Evolutionary conservation across 2,888 invertebrate species (phyloP).

Genomic region (Acanthosepion lycidas): DNA sequence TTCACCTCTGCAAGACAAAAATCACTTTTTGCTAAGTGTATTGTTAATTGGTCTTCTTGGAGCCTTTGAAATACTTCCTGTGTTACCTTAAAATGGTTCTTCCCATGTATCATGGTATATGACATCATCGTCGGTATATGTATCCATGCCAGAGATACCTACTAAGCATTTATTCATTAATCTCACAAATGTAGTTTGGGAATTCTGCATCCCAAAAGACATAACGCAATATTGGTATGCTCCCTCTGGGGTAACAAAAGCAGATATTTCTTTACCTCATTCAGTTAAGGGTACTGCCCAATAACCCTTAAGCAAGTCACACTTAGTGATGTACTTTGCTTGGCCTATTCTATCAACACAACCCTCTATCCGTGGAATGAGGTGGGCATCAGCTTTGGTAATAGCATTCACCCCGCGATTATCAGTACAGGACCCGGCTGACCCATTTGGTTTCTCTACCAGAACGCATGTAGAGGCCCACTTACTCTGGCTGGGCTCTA

Average conservation of each 20-base stretch:
- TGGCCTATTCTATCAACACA: slow-evolving; percentile 53
- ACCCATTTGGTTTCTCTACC: slow-evolving; percentile 33
- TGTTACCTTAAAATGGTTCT: slow-evolving; percentile 43
- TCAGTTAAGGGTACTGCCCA: slow-evolving; percentile 51
- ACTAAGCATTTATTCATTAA: slow-evolving; percentile 40
- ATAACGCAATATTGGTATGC: slow-evolving; percentile 51
- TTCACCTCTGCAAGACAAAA: neutral
- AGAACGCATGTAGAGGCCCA: slow-evolving; percentile 45
- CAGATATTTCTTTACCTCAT: slow-evolving; percentile 50
- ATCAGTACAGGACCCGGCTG: slow-evolving; percentile 49
- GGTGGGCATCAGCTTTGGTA: slow-evolving; percentile 51
- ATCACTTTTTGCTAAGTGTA: neutral
- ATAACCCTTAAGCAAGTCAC: slow-evolving; percentile 54
- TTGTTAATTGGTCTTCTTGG: neutral
- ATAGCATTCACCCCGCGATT: slow-evolving; percentile 50
- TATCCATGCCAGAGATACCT: neutral
- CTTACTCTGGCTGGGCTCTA: slow-evolving; percentile 55
- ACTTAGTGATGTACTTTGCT: slow-evolving; percentile 52
- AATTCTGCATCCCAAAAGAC: slow-evolving; percentile 51
- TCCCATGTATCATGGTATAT: slow-evolving; percentile 44
- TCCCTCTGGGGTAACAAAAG: slow-evolving; percentile 50
- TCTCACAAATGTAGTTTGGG: slow-evolving; percentile 47
- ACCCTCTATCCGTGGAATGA: slow-evolving; percentile 52
- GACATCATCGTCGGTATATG: slow-evolving; percentile 48
- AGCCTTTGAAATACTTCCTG: neutral